Evolutionary conservation across 2,888 invertebrate genomes (phyloP).

Genomic region (Fragum sueziense): DNA sequence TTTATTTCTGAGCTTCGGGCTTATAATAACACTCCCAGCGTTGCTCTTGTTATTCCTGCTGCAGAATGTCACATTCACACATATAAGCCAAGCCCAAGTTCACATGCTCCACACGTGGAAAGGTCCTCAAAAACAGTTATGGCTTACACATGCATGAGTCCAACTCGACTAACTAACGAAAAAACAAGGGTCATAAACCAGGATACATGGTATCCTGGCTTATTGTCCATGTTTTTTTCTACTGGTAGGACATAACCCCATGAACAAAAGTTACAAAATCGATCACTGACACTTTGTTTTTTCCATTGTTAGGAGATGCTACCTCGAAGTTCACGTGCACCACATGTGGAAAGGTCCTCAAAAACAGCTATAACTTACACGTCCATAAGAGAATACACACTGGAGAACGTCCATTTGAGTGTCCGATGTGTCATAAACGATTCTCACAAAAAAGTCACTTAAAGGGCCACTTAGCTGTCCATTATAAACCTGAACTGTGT

Average conservation of each 20-base stretch:
- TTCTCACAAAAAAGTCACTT: constrained; percentile 40
- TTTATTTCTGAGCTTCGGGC: too few species aligned
- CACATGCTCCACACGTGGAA: constrained; percentile 29
- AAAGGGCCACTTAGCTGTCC: constrained; percentile 27
- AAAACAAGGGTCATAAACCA: too few species aligned
- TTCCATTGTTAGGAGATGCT: background rate
- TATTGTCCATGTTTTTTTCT: too few species aligned
- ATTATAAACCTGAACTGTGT: too few species aligned
- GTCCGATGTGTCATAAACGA: constrained; percentile 22
- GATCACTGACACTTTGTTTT: background rate
- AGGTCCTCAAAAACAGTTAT: constrained; percentile 23
- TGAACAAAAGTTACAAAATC: too few species aligned
- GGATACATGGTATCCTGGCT: too few species aligned
- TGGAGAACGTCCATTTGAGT: constrained; percentile 39
- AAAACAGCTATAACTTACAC: constrained; percentile 28
- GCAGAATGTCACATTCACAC: too few species aligned
- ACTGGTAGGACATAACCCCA: too few species aligned
- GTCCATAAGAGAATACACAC: constrained; percentile 41
- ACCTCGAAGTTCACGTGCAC: constrained; percentile 10
- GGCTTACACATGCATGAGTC: constrained; percentile 33
- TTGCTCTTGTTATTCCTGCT: too few species aligned
- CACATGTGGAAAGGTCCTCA: constrained; percentile 27
- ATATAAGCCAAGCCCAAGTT: too few species aligned
- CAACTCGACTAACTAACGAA: too few species aligned
- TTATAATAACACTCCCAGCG: too few species aligned